These are phyloP conservation scores for Drosophila neoperkinsi DNA, from an alignment of 2,888 invertebrate species.

Conservation along the genomic window DNA sequence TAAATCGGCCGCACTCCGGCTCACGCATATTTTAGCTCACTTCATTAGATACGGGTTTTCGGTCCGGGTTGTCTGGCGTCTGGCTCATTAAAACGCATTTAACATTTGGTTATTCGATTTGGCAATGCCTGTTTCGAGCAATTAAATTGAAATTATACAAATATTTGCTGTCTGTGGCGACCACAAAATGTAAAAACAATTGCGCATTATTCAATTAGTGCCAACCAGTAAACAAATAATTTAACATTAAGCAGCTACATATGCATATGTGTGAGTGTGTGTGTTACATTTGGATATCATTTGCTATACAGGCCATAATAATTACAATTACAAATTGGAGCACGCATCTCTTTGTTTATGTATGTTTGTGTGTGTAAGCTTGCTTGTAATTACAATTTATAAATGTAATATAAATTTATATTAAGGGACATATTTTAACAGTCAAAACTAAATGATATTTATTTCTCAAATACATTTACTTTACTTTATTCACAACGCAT, in stretches of 20 bases:
- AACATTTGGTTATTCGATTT: constrained; percentile 32
- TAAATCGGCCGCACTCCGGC: not conserved
- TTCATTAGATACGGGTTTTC: constrained; percentile 57
- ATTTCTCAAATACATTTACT: not conserved
- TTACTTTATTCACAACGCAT: not conserved
- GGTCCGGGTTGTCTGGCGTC: not conserved
- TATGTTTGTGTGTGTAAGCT: constrained; percentile 11
- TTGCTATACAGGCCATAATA: constrained; percentile 45
- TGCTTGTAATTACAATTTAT: constrained; percentile 42
- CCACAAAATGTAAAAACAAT: constrained; percentile 72
- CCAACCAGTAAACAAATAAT: constrained; percentile 46
- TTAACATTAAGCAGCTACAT: constrained; percentile 6
- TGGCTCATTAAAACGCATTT: constrained; percentile 55
- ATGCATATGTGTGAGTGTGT: not conserved
- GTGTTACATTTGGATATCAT: constrained; percentile 31
- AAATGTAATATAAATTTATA: constrained; percentile 1
- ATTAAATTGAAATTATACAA: constrained; percentile 50
- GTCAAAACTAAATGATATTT: not conserved
- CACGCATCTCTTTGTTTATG: constrained; percentile 15
- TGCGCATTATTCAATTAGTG: constrained; percentile 67
- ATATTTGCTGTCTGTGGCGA: constrained; percentile 35
- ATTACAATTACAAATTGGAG: constrained; percentile 47
- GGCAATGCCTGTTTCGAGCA: constrained; percentile 3
- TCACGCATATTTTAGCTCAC: constrained; percentile 56
- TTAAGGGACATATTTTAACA: not conserved